Evolutionary conservation across 2,113 vertebrate genomes (phyloP), one percentile per base, ranked within the genome.

Genomic region (Trinectes maculatus): DNA sequence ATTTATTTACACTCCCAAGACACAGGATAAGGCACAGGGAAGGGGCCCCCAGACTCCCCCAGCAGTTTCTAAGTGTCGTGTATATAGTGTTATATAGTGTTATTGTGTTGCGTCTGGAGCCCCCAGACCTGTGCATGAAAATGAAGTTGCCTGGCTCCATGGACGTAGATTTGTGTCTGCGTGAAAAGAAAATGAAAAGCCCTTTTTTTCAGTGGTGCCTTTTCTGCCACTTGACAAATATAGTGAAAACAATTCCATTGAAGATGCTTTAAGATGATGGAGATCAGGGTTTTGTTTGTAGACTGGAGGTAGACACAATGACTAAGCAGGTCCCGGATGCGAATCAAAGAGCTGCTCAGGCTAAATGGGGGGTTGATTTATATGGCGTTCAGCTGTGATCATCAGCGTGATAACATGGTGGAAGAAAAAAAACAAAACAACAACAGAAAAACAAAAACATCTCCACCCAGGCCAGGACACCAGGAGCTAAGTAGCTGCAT

Each of bases 1-100:
- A 36, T 84, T 76, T 76, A 89, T 86, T 88, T 77, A 82, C 67
- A 65, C 72, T 83, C 71, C 44, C 73, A 36, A 59, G 68, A 72
- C 56, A 44, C 56, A 44, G 69, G 46, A 60, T 28, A 39, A 84
- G 69, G 68, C 57, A 79, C 63, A 85, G 63, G 73, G 77, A 80
- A 37, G 33, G 63, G 80, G 77, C 79, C 72, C 79, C 54, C 63
- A 48, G 76, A 71, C 70, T 76, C 52, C 68, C 78, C 49, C 4
- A n/a, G 71, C 57, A 87, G 71, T 79, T 86, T 39, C n/a, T 47
- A 86, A 81, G 69, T 72, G 79, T 54, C 65, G 42, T 51, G 67
- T 56, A 10, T 21, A 13, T 1, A 49, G 12, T 60, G 36, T 26
- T 57, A 48, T 67, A 51, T 31, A n/a, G 40, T 19, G n/a, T 16